Evolutionary conservation across 2,888 invertebrate genomes (phyloP).

Genomic region (Megastigmus dorsalis): DNA sequence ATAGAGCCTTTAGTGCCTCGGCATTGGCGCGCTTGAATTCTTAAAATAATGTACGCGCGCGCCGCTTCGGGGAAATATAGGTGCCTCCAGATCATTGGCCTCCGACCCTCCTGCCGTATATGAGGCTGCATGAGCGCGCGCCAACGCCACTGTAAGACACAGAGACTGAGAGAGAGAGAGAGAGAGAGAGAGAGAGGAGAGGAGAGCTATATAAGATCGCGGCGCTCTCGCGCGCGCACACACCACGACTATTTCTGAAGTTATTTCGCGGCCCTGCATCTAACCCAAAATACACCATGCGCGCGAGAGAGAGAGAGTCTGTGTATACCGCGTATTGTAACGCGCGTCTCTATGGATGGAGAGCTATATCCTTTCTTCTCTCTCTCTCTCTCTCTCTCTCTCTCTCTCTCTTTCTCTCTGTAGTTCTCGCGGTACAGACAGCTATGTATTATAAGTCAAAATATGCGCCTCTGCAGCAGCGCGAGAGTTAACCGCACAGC

Average conservation of each 20-base stretch:
- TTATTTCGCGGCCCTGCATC: conserved; percentile 55
- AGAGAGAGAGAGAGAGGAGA: not conserved
- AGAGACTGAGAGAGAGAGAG: not conserved
- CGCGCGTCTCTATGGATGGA: conserved; percentile 2
- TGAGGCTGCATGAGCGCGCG: not conserved
- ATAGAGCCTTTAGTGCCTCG: conserved; percentile 42
- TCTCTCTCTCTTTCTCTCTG: not conserved
- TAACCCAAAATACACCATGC: conserved; percentile 53
- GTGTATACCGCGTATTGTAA: conserved; percentile 28
- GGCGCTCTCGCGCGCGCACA: conserved; percentile 27
- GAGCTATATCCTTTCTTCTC: too few relatives aligned
- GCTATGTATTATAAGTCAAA: too few relatives aligned
- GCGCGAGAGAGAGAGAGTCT: too few relatives aligned
- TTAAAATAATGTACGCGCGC: conserved; percentile 50
- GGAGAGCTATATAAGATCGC: not conserved
- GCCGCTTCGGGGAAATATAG: conserved; percentile 55
- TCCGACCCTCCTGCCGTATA: conserved; percentile 27
- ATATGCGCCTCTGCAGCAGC: too few relatives aligned
- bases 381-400: not conserved
- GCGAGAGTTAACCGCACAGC: conserved; percentile 42
- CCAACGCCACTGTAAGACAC: too few relatives aligned
- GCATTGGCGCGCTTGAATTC: conserved; percentile 48
- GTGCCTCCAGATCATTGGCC: conserved; percentile 57
- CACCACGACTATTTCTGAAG: conserved; percentile 51
- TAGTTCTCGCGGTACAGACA: too few relatives aligned